These are phyloP conservation scores for Rhagonycha fulva DNA, from an alignment of 2,888 invertebrate species.

Conservation along the genomic window DNA sequence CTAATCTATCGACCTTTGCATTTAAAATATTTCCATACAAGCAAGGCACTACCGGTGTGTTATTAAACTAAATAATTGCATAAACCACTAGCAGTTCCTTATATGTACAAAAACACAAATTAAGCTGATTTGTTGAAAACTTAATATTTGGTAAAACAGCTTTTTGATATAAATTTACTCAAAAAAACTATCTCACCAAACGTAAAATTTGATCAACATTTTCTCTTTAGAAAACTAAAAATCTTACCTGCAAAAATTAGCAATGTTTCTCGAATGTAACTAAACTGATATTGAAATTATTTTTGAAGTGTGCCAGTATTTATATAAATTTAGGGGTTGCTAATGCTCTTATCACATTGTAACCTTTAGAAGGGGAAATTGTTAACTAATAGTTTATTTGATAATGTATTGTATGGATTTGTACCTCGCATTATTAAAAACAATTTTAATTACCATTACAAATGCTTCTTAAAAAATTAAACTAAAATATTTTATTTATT, in stretches of 20 bases:
- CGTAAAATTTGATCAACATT: neutral
- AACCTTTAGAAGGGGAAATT: neutral
- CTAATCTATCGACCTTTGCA: neutral
- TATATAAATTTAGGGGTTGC: neutral
- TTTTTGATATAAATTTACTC: neutral
- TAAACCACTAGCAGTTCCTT: constrained; percentile 56
- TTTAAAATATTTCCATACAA: constrained; percentile 11
- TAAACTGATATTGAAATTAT: neutral
- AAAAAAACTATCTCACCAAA: neutral
- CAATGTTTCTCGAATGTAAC: neutral
- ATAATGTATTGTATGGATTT: neutral
- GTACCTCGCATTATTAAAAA: neutral
- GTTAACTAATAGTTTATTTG: neutral
- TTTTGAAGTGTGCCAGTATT: neutral
- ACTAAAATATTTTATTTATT: neutral
- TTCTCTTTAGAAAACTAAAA: neutral
- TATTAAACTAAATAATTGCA: constrained; percentile 43
- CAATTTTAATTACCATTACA: neutral
- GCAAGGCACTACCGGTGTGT: constrained; percentile 55
- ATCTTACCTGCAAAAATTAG: neutral
- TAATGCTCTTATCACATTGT: neutral
- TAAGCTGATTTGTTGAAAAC: neutral
- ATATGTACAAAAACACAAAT: constrained; percentile 24
- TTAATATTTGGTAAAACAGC: neutral
- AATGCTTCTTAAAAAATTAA: neutral